These are phyloP conservation scores for Echiichthys vipera DNA, from an alignment of 2,797 vertebrate species.

Conservation along the genomic window DNA sequence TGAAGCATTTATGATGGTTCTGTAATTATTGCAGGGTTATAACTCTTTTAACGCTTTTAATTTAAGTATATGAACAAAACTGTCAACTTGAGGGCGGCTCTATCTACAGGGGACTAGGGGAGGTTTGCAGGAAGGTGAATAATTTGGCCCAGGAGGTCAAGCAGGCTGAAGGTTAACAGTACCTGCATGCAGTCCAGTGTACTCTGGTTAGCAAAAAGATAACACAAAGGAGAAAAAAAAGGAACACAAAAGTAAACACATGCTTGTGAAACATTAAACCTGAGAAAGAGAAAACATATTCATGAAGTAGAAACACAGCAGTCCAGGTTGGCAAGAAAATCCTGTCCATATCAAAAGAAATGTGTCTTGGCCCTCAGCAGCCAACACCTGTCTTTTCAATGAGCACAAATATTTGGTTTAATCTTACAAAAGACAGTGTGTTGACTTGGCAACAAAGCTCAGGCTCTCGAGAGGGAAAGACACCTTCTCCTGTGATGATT, in stretches of 20 bases:
- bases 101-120: constrained; percentile 18
- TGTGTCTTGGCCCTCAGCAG: constrained; percentile 46
- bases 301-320: constrained; percentile 62
- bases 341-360: constrained; percentile 62
- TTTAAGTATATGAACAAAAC: neutral
- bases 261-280: constrained; percentile 67
- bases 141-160: constrained; percentile 12
- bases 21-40: neutral
- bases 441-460: constrained; percentile 18
- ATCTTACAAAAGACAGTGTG: constrained; percentile 18
- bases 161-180: constrained; percentile 69
- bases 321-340: constrained; percentile 41
- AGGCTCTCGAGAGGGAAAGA: constrained; percentile 57
- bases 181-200: constrained; percentile 99
- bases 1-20: neutral
- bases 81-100: neutral
- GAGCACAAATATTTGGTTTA: neutral
- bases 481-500: constrained; percentile 71
- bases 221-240: constrained; percentile 60
- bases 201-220: constrained; percentile 87
- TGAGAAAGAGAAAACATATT: constrained; percentile 51
- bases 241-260: constrained; percentile 63
- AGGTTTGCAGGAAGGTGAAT: constrained; percentile 12
- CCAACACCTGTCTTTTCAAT: constrained; percentile 25
- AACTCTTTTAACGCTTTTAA: neutral